phyloP scores from a whole-genome alignment of 2,888 invertebrate species.

The Archaeoteleia sp. region DNA sequence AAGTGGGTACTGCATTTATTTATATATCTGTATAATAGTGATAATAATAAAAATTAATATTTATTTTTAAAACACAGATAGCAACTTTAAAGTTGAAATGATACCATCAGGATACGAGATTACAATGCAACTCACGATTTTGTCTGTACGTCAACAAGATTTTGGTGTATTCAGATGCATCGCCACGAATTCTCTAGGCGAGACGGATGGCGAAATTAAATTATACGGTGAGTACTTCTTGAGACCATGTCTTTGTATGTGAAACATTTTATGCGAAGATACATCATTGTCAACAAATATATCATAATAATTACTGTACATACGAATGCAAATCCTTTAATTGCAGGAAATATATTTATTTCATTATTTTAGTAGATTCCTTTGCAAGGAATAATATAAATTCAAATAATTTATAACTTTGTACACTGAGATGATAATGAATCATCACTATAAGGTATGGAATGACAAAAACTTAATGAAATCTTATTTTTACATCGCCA shows the following conservation, averaged over 20 bases:
- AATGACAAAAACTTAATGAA: no score
- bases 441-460: no score
- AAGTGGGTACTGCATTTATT: no score
- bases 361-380: no score
- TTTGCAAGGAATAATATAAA: no score
- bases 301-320: constrained; percentile 10
- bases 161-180: constrained; percentile 75
- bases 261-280: constrained; percentile 9
- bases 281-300: constrained; percentile 3
- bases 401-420: no score
- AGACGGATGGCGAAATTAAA: constrained; percentile 76
- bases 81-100: constrained; percentile 73
- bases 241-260: constrained; percentile 16
- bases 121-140: constrained; percentile 74
- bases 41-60: background rate
- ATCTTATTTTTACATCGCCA: no score
- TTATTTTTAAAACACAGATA: constrained; percentile 63
- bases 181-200: constrained; percentile 76
- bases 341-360: no score
- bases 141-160: constrained; percentile 71
- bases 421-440: no score
- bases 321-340: no score
- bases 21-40: no score
- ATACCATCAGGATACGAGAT: constrained; percentile 67
- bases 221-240: constrained; percentile 73